Evolutionary conservation across 1,140 invertebrate species (phyloP).

Genomic region (Heliconius hermathena): DNA sequence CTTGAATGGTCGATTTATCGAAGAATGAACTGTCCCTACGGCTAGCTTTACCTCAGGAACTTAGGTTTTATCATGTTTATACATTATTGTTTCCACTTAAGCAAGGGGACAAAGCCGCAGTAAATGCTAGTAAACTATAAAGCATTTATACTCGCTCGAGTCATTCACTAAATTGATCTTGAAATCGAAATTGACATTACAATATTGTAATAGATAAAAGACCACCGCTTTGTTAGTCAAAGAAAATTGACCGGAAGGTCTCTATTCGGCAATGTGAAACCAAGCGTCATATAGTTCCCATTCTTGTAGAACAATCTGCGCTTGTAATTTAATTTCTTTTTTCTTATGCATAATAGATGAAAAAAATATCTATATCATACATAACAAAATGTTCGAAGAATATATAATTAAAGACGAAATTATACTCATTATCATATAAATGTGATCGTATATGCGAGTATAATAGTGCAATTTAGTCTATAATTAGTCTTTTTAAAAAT

Average conservation of each 20-base stretch:
- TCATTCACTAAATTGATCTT: slow-evolving; percentile 23
- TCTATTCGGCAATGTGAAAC: slow-evolving; percentile 33
- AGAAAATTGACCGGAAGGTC: slow-evolving; percentile 25
- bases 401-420: too few species aligned
- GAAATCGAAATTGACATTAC: slow-evolving; percentile 2
- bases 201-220: slow-evolving; percentile 27
- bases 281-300: slow-evolving; percentile 20
- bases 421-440: too few species aligned
- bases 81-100: too few species aligned
- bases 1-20: too few species aligned
- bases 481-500: too few species aligned
- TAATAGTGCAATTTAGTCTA: too few species aligned
- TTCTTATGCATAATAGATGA: neutral
- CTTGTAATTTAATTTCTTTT: neutral
- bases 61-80: too few species aligned
- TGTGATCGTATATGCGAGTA: too few species aligned
- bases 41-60: too few species aligned
- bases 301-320: slow-evolving; percentile 25
- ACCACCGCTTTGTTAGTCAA: slow-evolving; percentile 17
- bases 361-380: neutral
- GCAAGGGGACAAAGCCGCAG: too few species aligned
- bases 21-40: too few species aligned
- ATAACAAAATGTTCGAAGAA: too few species aligned
- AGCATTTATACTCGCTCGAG: neutral
- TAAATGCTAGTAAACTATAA: neutral